Base-by-base conservation (phyloP, 2,797 vertebrate genomes). In the Otus scops region DNA sequence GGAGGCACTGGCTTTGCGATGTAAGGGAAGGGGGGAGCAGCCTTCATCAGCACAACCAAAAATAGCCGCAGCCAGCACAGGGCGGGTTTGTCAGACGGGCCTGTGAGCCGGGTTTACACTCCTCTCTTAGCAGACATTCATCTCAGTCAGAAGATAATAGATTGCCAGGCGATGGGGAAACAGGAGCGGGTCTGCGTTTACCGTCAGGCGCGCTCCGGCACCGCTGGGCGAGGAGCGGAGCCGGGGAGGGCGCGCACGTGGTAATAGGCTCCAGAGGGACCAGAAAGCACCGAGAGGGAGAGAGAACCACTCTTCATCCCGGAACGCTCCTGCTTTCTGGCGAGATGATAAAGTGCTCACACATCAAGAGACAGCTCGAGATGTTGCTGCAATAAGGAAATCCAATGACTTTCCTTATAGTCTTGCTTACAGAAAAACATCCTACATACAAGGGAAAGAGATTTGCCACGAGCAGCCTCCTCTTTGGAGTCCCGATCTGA, bases 61-160 rank as follows among this genome's bases (percentile, higher is more conserved):
- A 34, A 1, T 0, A 53, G 43, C 39, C n/a, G 4, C 5, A 67
- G 80, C 87, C 86, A 87, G 75, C 32, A 28, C 32, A 22, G 2
- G 2, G 15, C 1, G 5, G 28, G 53, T 39, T 64, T 83, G 47
- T 65, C 81, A 77, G 92, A 89, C 28, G 91, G 93, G 67, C 80
- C 92, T 41, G 65, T 59, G 67, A 88, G 71, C 57, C 5, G 11
- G 48, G 92, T 39, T 81, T 45, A 73, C 23, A 2, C 89, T 65
- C 64, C 68, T 41, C 70, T 77, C 91, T 57, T 60, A 68, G 78
- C 45, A 91, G 81, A 89, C 70, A 69, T 95, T 89, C 64, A 89
- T 88, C 82, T 90, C 65, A 80, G 85, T 92, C 92, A 91, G 73
- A 71, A 70, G 81, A 67, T 51, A 70, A 74, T 10, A 89, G 76